Percentiles rank a stretch among this genome's conserved stretches.
Conservation (phyloP, 2,888 invertebrate genomes). For the Eupithecia inturbata region DNA sequence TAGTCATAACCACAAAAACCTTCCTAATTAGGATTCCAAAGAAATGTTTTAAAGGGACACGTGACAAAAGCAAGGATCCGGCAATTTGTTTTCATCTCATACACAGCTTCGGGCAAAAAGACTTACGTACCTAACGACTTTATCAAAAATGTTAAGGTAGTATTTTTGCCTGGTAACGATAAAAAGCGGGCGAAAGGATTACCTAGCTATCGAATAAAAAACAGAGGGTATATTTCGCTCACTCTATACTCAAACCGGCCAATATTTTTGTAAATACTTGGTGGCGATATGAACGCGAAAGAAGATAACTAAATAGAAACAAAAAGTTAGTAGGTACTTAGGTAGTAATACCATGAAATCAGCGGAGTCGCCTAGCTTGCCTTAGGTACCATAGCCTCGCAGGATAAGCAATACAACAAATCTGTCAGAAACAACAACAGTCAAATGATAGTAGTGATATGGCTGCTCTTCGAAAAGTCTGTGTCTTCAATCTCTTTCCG, state of each 20-base stretch:
- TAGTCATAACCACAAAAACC: slow-evolving; percentile 36
- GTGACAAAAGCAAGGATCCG: slow-evolving; percentile 44
- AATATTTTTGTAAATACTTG: background rate
- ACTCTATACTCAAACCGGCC: background rate
- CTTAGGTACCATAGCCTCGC: background rate
- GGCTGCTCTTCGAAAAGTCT: slow-evolving; percentile 8
- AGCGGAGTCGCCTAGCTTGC: background rate
- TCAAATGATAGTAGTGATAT: background rate
- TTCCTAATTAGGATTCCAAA: slow-evolving; percentile 55
- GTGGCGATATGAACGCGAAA: background rate
- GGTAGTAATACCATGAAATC: background rate
- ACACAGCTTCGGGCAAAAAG: background rate
- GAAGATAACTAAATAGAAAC: background rate
- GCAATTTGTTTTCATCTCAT: slow-evolving; percentile 43
- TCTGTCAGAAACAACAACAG: background rate
- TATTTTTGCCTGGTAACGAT: background rate
- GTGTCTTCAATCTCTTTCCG: slow-evolving; percentile 33
- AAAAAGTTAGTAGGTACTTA: background rate
- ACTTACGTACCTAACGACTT: background rate
- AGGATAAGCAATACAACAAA: background rate
- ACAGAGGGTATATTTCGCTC: background rate
- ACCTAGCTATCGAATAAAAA: background rate
- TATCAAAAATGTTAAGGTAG: background rate
- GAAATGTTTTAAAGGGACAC: slow-evolving; percentile 38
- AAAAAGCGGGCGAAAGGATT: background rate